phyloP scores from a whole-genome alignment of 2,797 vertebrate species.

The Acanthurus lineatus region DNA sequence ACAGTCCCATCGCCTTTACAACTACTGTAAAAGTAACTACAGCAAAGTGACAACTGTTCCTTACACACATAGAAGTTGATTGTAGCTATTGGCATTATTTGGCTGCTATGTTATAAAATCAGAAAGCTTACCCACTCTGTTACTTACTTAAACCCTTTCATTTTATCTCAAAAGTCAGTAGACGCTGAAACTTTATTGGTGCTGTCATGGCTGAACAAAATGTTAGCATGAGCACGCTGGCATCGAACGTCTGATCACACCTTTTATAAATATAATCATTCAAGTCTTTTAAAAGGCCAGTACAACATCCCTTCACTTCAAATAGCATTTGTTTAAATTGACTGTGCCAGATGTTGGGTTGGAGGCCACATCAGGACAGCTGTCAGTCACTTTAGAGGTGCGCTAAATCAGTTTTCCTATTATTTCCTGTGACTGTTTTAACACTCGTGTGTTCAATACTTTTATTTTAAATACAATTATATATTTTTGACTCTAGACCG shows the following conservation, averaged over 20 bases:
- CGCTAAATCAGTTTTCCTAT: background rate
- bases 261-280: constrained; percentile 29
- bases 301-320: constrained; percentile 11
- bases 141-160: constrained; percentile 51
- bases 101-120: constrained; percentile 60
- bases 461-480: no score
- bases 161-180: constrained; percentile 34
- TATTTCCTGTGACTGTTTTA: constrained; percentile 1
- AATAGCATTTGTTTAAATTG: constrained; percentile 30
- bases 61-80: constrained; percentile 60
- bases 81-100: constrained; percentile 61
- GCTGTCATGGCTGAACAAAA: constrained; percentile 32
- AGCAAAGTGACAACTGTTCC: constrained; percentile 55
- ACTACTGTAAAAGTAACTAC: constrained; percentile 67
- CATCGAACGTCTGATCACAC: constrained; percentile 33
- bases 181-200: constrained; percentile 29
- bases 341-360: background rate
- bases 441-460: background rate
- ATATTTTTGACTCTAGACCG: constrained; percentile 18
- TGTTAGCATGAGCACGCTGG: constrained; percentile 31
- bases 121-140: constrained; percentile 46
- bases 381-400: background rate
- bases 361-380: constrained; percentile 6
- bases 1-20: constrained; percentile 51
- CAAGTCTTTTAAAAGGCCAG: constrained; percentile 36